Conservation (phyloP, 2,888 invertebrate species). For the Heteropelma amictum region DNA sequence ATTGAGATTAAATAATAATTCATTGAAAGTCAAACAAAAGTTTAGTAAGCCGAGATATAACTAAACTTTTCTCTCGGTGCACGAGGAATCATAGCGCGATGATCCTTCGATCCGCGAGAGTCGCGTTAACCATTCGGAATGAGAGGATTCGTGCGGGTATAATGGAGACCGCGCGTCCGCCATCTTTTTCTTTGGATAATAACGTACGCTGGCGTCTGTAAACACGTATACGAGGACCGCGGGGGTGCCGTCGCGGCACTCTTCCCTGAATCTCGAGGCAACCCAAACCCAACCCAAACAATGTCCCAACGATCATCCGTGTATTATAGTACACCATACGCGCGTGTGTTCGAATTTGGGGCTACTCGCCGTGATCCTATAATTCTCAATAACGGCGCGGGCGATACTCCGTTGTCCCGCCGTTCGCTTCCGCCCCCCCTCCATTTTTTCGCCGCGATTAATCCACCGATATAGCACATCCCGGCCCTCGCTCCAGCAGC, state of each 20-base stretch:
- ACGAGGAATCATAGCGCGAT: too few species aligned
- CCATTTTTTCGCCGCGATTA: slow-evolving; percentile 45
- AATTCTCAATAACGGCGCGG: slow-evolving; percentile 36
- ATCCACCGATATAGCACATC: slow-evolving; percentile 14
- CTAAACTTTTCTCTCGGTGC: too few species aligned
- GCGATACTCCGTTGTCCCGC: slow-evolving; percentile 12
- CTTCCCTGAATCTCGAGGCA: not conserved
- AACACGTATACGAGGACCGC: too few species aligned
- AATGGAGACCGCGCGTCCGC: too few species aligned
- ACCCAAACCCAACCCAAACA: too few species aligned
- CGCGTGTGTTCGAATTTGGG: too few species aligned
- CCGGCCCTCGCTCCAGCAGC: not conserved
- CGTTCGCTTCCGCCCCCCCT: slow-evolving; percentile 17
- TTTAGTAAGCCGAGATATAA: too few species aligned
- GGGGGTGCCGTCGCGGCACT: slow-evolving; percentile 37
- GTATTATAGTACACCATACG: too few species aligned
- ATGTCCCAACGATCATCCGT: slow-evolving; percentile 32
- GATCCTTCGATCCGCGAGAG: slow-evolving; percentile 66
- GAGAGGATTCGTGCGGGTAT: slow-evolving; percentile 66
- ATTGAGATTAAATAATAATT: too few species aligned
- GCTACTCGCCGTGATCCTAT: too few species aligned
- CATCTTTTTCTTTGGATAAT: not conserved
- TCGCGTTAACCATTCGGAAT: slow-evolving; percentile 73
- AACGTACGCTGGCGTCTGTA: too few species aligned
- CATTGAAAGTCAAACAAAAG: too few species aligned